These are phyloP conservation scores for Hypomecis atomaria DNA, from an alignment of 2,888 invertebrate genomes.

Conservation along the genomic window DNA sequence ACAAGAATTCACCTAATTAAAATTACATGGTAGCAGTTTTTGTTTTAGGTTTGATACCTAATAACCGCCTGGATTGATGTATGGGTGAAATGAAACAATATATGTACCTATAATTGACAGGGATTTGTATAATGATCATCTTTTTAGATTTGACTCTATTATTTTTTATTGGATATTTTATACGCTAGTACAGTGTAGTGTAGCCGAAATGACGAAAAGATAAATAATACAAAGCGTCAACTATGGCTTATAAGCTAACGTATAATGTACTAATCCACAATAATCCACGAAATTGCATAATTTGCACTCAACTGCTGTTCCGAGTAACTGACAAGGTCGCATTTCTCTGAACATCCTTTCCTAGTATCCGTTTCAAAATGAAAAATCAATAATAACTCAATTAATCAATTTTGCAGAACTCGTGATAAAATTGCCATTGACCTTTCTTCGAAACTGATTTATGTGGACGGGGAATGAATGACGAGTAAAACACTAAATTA, in stretches of 20 bases:
- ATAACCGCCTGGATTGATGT: background rate
- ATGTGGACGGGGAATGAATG: constrained; percentile 13
- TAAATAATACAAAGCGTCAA: too few species aligned
- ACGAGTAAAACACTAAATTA: background rate
- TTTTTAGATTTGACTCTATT: too few species aligned
- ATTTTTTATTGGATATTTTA: too few species aligned
- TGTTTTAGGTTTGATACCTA: background rate
- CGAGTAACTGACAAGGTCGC: constrained; percentile 12
- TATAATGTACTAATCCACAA: too few species aligned
- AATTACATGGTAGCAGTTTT: background rate
- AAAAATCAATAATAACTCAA: constrained; percentile 10
- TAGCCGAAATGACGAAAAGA: too few species aligned
- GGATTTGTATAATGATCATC: too few species aligned
- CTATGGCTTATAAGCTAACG: too few species aligned
- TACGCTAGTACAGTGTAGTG: too few species aligned
- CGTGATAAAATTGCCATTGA: constrained; percentile 25
- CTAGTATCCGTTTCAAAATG: constrained; percentile 13
- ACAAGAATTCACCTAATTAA: background rate
- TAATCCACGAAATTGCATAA: background rate
- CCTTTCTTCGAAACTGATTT: constrained; percentile 27
- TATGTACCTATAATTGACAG: too few species aligned
- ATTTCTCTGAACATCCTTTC: constrained; percentile 18
- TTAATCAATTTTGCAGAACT: constrained; percentile 16
- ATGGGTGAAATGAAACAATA: too few species aligned
- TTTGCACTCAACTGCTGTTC: constrained; percentile 13